Evolutionary conservation across 35 echinoderm and acorn worm genomes (phyloP), one percentile per base, ranked within the genome.

Genomic region (Anneissia japonica): DNA sequence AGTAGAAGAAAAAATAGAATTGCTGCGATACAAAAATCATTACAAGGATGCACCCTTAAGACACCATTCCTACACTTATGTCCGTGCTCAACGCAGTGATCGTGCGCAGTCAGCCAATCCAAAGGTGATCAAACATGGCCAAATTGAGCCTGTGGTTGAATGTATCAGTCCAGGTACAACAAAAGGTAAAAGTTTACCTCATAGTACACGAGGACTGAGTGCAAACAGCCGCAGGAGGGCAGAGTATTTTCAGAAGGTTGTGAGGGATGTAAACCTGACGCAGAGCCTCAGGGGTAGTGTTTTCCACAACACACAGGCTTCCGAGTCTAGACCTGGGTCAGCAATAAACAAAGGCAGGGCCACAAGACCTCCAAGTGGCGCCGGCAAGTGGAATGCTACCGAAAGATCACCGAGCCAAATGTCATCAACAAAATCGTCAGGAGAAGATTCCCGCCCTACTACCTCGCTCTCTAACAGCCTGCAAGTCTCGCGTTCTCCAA

Each of bases 11-110:
- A 97, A 97, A 82, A 93, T 97, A 79, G 95, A 93, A 64, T 79
- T 97, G 1, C 82, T 97, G 0, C 34, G 91, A 0, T 91, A 97
- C 84, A 93, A 93, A 77, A 93, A 97, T 51, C 85, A 91, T 37
- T 97, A 93, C 36, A 81, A 89, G 21, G 95, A 97, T 39, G 95
- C 95, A 46, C 82, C 89, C 0, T 86, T 97, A 0, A 30, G 95
- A 41, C 91, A 93, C n/a, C 95, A 97, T 37, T 89, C 31, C 32
- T 97, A 97, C 39, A 73, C 91, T 3, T 93, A 88, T 23, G 88
- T 97, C 36, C 82, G 91, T 34, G 95, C 95, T 36, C 81, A 97
- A 33, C 91, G 95, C 31, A 91, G 91, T 51, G 84, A 93, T 73
- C 80, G 92, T 74, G 95, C 89, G 6, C 83, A 81, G 56, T 82